These are phyloP conservation scores for Torymus texanus DNA, from an alignment of 2,888 invertebrate species.

Conservation along the genomic window DNA sequence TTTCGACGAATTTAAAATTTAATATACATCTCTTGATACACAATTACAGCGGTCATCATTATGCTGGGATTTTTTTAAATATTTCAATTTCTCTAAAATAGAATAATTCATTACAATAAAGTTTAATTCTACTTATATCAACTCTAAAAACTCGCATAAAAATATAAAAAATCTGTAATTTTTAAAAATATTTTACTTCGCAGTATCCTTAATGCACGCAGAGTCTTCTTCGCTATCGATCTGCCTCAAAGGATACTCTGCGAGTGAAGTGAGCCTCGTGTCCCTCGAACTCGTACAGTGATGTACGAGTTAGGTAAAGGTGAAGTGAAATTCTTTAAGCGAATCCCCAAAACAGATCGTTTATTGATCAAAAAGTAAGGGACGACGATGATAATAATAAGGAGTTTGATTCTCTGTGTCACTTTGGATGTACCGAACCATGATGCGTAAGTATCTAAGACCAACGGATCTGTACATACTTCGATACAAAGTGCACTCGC, in stretches of 20 bases:
- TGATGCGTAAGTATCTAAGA: constrained; percentile 70
- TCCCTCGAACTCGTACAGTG: constrained; percentile 41
- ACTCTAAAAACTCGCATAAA: constrained; percentile 59
- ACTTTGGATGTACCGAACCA: constrained; percentile 70
- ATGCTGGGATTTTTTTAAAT: constrained; percentile 55
- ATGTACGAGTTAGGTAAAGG: constrained; percentile 40
- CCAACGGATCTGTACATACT: constrained; percentile 64
- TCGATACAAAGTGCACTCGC: constrained; percentile 66
- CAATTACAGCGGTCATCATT: constrained; percentile 54
- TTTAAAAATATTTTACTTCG: constrained; percentile 58
- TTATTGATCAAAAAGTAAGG: constrained; percentile 72
- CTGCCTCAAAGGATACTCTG: constrained; percentile 58
- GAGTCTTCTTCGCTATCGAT: constrained; percentile 56
- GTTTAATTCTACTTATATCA: constrained; percentile 58
- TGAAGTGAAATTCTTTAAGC: constrained; percentile 52
- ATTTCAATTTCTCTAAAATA: constrained; percentile 58
- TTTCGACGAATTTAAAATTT: constrained; percentile 56
- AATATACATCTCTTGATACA: constrained; percentile 56
- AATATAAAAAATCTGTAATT: constrained; percentile 59
- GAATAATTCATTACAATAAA: constrained; percentile 58
- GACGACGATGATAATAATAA: constrained; percentile 70
- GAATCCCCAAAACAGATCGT: constrained; percentile 71
- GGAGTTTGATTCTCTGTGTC: constrained; percentile 69
- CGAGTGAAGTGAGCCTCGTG: constrained; percentile 56
- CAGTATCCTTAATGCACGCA: constrained; percentile 59